Conservation (phyloP, 2,797 vertebrate genomes). For the Rhabdophis nuchalis region DNA sequence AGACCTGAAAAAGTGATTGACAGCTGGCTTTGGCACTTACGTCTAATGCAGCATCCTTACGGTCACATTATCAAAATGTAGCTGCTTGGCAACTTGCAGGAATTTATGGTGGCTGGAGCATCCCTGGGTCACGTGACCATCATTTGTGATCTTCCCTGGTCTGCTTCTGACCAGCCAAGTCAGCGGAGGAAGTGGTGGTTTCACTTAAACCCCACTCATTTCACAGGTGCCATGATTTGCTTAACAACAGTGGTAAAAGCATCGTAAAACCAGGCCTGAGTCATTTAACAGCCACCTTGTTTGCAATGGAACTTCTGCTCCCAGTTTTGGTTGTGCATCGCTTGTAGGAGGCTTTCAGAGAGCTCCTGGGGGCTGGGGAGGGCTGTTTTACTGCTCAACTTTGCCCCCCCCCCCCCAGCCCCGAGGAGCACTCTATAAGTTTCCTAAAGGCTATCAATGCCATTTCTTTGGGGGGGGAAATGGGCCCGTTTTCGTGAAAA, state of each 20-base stretch:
- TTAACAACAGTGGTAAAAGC: not conserved
- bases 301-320: not conserved
- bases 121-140: not conserved
- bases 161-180: not conserved
- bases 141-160: not conserved
- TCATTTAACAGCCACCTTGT: not conserved
- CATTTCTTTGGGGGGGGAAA: too few species aligned
- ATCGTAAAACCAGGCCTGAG: not conserved
- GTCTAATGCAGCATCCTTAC: not conserved
- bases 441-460: too few species aligned
- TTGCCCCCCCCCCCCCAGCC: too few species aligned
- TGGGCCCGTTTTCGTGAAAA: too few species aligned
- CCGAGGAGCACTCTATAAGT: too few species aligned
- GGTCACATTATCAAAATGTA: not conserved
- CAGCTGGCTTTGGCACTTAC: not conserved
- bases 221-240: not conserved
- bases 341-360: too few species aligned
- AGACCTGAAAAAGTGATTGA: not conserved
- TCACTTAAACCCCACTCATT: not conserved
- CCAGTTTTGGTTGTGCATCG: not conserved
- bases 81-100: not conserved
- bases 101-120: not conserved
- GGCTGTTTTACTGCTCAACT: too few species aligned
- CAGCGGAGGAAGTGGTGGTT: not conserved
- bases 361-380: too few species aligned